Base-by-base conservation (phyloP, 2,888 invertebrate species). In the Arge pagana region DNA sequence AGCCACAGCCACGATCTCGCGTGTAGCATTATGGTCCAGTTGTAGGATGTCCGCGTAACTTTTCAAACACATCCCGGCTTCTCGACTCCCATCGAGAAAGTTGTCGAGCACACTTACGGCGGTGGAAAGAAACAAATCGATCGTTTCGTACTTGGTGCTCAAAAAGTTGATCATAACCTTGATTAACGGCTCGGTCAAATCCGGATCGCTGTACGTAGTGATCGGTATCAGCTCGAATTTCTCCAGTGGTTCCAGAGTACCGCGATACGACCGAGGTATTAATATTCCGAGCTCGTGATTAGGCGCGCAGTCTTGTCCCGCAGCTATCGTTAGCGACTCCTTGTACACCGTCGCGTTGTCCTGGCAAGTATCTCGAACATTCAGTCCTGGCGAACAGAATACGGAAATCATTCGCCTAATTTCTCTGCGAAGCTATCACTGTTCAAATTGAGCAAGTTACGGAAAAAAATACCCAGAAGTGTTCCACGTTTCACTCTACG, bases 361-460 rank as follows among this genome's bases (percentile, higher is more conserved):
- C 51, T 68, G 67, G 51, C 76, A 76, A n/a, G 74, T 75, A 59
- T 76, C 75, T 53, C 66, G 68, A 18, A 75, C 53, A 37, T 67
- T 71, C 3, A 76, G 10, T n/a, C 76, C 76, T 76, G 51, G 0
- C 13, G 31, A 26, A n/a, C n/a, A n/a, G n/a, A 28, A 39, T 10
- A 33, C 7, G 13, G 6, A 7, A 36, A 5, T 28, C 23, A 1
- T 6, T 36, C 11, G 11, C 3, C 1, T 37, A 56, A 56, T 19
- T n/a, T n/a, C n/a, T n/a, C n/a, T n/a, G n/a, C n/a, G n/a, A n/a
- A 48, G 36, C 11, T 24, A 3, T 13, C 1, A 10, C 21, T n/a
- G 11, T 3, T 33, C n/a, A 19, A 26, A 2, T 15, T 21, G 24
- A 35, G n/a, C 5, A 31, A 33, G 24, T 31, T 31, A 13, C 40